phyloP scores from a whole-genome alignment of 1,140 invertebrate species.

The Drosophila kanapiae region DNA sequence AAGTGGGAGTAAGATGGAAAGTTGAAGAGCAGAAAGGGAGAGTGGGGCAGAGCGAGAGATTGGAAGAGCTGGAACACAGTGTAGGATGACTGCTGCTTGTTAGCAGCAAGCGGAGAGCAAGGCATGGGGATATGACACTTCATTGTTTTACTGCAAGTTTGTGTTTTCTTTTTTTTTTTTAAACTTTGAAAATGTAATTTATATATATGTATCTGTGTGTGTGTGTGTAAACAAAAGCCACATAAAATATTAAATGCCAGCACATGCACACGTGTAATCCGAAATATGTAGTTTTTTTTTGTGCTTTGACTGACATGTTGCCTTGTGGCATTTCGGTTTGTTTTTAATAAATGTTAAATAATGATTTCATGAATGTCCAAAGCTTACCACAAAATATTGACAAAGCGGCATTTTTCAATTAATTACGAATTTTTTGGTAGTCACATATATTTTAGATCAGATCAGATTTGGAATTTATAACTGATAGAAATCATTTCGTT shows the following conservation, averaged over 20 bases:
- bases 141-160: neutral
- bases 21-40: no score
- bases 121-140: neutral
- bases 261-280: constrained; percentile 12
- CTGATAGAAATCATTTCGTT: neutral
- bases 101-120: neutral
- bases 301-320: neutral
- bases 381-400: constrained; percentile 8
- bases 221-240: constrained; percentile 7
- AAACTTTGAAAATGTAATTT: constrained; percentile 11
- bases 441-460: neutral
- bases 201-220: neutral
- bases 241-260: constrained; percentile 16
- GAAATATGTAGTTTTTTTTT: neutral
- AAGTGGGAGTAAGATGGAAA: neutral
- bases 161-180: neutral
- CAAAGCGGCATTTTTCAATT: constrained; percentile 7
- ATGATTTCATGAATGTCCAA: constrained; percentile 9
- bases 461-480: constrained; percentile 1
- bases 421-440: constrained; percentile 3
- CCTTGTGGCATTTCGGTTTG: constrained; percentile 19
- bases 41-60: neutral
- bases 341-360: constrained; percentile 21
- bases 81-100: neutral
- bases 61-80: neutral